phyloP scores from a whole-genome alignment of 2,113 vertebrate species.

The Astatoreochromis straeleni region DNA sequence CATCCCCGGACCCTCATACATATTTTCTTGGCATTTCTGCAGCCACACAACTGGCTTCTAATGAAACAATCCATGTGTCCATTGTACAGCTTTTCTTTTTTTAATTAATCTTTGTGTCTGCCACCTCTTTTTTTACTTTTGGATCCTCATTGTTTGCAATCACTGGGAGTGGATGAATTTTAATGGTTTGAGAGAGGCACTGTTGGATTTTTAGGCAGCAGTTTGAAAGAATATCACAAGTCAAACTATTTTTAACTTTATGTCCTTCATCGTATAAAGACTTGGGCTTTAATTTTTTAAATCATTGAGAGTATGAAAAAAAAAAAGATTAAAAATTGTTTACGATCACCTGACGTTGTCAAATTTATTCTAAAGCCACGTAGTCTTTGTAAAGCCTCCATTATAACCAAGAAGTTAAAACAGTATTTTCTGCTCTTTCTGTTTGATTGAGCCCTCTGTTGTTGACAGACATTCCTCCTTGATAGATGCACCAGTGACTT shows the following conservation, averaged over 20 bases:
- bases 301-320: not conserved
- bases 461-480: constrained; percentile 38
- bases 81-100: constrained; percentile 71
- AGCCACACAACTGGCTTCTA: constrained; percentile 73
- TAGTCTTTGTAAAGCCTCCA: constrained; percentile 28
- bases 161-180: constrained; percentile 55
- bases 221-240: constrained; percentile 51
- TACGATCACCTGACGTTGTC: not conserved
- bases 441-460: constrained; percentile 41
- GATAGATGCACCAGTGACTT: constrained; percentile 46
- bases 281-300: not conserved
- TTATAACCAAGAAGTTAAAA: constrained; percentile 36
- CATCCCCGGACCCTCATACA: constrained; percentile 72
- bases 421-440: constrained; percentile 44
- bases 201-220: constrained; percentile 30
- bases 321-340: not conserved
- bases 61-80: constrained; percentile 75
- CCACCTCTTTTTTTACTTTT: constrained; percentile 50
- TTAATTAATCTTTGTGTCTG: constrained; percentile 76
- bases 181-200: constrained; percentile 50
- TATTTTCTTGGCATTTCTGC: constrained; percentile 74
- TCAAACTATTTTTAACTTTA: constrained; percentile 21
- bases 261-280: not conserved
- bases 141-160: constrained; percentile 66
- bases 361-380: constrained; percentile 18